These are phyloP conservation scores for Dasyornis broadbenti DNA, from an alignment of 2,113 vertebrate genomes.

Conservation along the genomic window DNA sequence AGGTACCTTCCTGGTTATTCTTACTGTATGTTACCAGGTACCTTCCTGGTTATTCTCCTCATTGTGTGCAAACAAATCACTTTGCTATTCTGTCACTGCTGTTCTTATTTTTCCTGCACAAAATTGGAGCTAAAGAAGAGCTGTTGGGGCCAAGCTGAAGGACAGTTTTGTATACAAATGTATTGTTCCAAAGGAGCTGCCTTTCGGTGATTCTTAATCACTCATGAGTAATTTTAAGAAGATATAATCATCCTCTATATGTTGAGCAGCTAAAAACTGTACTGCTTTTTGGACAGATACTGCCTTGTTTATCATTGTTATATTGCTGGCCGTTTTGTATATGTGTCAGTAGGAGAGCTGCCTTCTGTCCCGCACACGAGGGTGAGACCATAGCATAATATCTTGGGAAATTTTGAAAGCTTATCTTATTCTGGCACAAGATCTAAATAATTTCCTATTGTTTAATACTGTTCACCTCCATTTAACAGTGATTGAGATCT, in stretches of 20 bases:
- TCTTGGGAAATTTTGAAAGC: not conserved
- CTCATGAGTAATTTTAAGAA: not conserved
- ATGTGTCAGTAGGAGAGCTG: not conserved
- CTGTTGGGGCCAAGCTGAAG: not conserved
- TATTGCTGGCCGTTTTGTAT: not conserved
- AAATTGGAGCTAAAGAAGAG: not conserved
- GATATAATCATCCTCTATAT: not conserved
- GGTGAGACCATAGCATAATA: not conserved
- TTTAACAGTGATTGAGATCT: not conserved
- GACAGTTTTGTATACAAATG: not conserved
- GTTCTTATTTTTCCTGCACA: not conserved
- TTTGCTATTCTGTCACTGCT: not conserved
- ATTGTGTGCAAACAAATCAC: not conserved
- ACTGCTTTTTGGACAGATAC: not conserved
- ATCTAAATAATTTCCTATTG: not conserved
- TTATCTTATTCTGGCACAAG: not conserved
- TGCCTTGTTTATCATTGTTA: not conserved
- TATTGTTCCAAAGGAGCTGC: not conserved
- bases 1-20: not conserved
- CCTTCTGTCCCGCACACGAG: not conserved
- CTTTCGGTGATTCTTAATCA: not conserved
- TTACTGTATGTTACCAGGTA: not conserved
- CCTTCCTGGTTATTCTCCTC: not conserved
- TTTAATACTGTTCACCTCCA: not conserved
- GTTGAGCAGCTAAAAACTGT: not conserved